Base-by-base conservation (phyloP, 1,140 invertebrate species). In the Cephus cinctus region DNA sequence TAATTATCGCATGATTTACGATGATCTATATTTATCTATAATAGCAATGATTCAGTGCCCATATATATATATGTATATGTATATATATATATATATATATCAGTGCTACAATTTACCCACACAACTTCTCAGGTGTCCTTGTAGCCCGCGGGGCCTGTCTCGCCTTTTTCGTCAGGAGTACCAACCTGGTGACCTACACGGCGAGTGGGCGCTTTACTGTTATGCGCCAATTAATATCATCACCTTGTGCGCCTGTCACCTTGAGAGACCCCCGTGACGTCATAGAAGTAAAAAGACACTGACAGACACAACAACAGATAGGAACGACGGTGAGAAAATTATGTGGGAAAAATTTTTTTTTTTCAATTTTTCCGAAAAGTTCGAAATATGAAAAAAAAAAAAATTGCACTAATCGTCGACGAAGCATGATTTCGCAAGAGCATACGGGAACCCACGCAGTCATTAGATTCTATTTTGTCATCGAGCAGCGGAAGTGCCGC, bases 121-220 rank as follows among this genome's bases (percentile, higher is more conserved):
- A n/a, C n/a, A n/a, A n/a, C n/a, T n/a, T n/a, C n/a, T n/a, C n/a
- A n/a, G n/a, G n/a, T 51, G 45, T 52, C 46, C 56, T 56, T 52
- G 32, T 25, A 34, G 42, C 8, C 49, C n/a, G n/a, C n/a, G n/a
- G n/a, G 31, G 19, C 56, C 45, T 27, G 32, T 59, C 45, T 55
- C 43, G 46, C 57, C 57, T 60, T 59, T 60, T 60, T 59, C 44
- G 56, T 32, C 22, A 32, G 11, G 32, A 59, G 42, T 42, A 59
- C 57, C 56, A 47, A 20, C 57, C 52, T 46, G 45, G 32, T 59
- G 45, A 56, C 57, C 49, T 52, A 59, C 40, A 60, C 47, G 50
- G 31, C 20, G 12, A n/a, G 56, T 55, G 42, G 56, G 52, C 5
- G 57, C 43, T 2, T 19, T 9, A 19, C 11, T 32, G 12, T 35